Conservation (phyloP, 2,797 vertebrate genomes). For the Apodemus agrarius region DNA sequence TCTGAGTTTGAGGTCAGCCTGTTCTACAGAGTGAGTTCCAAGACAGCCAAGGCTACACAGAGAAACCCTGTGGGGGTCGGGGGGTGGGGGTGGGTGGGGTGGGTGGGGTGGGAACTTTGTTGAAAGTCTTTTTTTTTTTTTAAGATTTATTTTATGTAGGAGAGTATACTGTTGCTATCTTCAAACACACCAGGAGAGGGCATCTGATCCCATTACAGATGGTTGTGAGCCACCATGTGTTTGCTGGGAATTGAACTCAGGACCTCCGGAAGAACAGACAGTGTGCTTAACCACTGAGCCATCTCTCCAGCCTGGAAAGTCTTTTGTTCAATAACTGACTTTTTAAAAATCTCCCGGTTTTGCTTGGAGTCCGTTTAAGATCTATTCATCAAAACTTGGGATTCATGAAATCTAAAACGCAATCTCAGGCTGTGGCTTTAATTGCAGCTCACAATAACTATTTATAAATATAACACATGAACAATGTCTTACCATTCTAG, state of each 20-base stretch:
- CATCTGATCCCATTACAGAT: too few species aligned
- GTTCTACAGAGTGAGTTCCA: neutral
- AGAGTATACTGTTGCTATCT: too few species aligned
- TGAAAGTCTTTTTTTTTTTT: neutral
- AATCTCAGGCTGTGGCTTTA: constrained; percentile 17
- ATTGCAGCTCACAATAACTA: constrained; percentile 32
- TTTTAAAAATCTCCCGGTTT: constrained; percentile 49
- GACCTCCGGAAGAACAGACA: too few species aligned
- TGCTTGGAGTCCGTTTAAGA: neutral
- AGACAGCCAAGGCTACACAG: neutral
- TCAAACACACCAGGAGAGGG: too few species aligned
- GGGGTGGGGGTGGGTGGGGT: too few species aligned
- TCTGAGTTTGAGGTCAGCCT: neutral
- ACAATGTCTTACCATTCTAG: neutral
- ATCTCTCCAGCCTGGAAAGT: neutral
- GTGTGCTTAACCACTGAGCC: too few species aligned
- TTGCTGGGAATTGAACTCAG: too few species aligned
- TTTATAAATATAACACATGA: neutral
- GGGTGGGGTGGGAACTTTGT: neutral
- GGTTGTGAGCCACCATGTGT: too few species aligned
- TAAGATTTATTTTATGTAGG: too few species aligned
- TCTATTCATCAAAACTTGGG: neutral
- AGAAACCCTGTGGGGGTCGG: neutral
- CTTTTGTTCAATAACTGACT: neutral
- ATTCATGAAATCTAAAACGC: constrained; percentile 10